Evolutionary conservation across 2,888 invertebrate genomes (phyloP), one percentile per base, ranked within the genome.

Genomic region (Cerastoderma edule): DNA sequence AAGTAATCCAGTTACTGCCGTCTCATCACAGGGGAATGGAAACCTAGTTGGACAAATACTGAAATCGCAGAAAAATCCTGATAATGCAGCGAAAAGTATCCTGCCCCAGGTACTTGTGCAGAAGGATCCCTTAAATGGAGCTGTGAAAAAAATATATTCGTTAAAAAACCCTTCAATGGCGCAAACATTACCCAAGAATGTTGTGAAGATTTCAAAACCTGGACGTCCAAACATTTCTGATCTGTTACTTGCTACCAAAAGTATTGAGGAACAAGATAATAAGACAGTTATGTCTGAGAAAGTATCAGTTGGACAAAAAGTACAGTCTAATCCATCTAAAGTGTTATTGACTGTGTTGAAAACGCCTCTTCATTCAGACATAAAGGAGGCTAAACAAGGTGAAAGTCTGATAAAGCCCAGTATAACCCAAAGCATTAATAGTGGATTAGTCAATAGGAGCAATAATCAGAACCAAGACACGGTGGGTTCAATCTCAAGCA

Each of bases 1-100:
- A 65, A 71, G 77, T 80, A 82, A 68, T 69, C 24, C 65, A 67
- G 77, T 80, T 77, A 79, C 80, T 83, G 68, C 74, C 64, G 80
- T 71, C 76, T 79, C 80, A 70, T 80, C 85, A 85, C 85, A 84
- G 85, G 85, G 74, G 79, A 83, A 70, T 4, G 24, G 24, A 60
- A 60, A 35, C 13, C 32, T 19, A 39, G 60, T 60, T 60, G 60
- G 60, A 27, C 35, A 35, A 28, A 22, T 67, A 67, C 71, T 27
- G 39, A 67, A 4, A 44, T 16, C 54, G n/a, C 54, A 39, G 39
- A 39, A 39, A 16, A 13, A 8, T 39, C 16, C 39, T 39, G 39
- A 39, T 10, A 39, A 39, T 16, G 10, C 8, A 39, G 50, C n/a
- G 22, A 13, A 50, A 27, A 50, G 1, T 10, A 24, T 50, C 22